Evolutionary conservation across 1,140 invertebrate genomes (phyloP).

Genomic region (Heliothis subflexa): DNA sequence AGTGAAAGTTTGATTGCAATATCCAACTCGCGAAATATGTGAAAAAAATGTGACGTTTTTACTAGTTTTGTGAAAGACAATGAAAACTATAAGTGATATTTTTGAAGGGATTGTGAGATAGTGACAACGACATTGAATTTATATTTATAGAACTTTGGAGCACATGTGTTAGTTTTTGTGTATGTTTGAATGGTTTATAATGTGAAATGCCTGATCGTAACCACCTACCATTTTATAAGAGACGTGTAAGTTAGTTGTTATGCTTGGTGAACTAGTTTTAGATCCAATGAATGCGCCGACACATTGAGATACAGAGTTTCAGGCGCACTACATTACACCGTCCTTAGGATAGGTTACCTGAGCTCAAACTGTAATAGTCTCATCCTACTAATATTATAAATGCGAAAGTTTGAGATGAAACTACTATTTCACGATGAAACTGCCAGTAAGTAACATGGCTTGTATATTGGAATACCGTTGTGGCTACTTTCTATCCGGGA

Average conservation of each 20-base stretch:
- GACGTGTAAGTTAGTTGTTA: slow-evolving; percentile 62
- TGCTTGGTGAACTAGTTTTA: background rate
- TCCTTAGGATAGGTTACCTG: too few relatives aligned
- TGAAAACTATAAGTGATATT: slow-evolving; percentile 5
- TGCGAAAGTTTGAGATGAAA: too few relatives aligned
- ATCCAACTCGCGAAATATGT: background rate
- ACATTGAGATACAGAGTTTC: too few relatives aligned
- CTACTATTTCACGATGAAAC: too few relatives aligned
- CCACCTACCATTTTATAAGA: slow-evolving; percentile 58
- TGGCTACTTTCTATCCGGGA: too few relatives aligned
- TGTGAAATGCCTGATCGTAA: slow-evolving; percentile 74
- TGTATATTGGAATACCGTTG: too few relatives aligned
- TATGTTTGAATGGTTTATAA: slow-evolving; percentile 30
- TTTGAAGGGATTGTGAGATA: slow-evolving; percentile 15
- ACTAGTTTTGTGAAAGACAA: background rate
- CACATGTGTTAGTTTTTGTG: slow-evolving; percentile 18
- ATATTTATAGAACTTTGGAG: slow-evolving; percentile 18
- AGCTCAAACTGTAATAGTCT: too few relatives aligned
- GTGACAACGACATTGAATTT: slow-evolving; percentile 22
- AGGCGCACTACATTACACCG: too few relatives aligned
- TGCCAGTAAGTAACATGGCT: too few relatives aligned
- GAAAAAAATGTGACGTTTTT: slow-evolving; percentile 3
- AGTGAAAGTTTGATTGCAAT: background rate
- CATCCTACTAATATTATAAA: too few relatives aligned
- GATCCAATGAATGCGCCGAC: too few relatives aligned